These are phyloP conservation scores for Alsophila aescularia DNA, from an alignment of 2,888 invertebrate species.

Conservation along the genomic window DNA sequence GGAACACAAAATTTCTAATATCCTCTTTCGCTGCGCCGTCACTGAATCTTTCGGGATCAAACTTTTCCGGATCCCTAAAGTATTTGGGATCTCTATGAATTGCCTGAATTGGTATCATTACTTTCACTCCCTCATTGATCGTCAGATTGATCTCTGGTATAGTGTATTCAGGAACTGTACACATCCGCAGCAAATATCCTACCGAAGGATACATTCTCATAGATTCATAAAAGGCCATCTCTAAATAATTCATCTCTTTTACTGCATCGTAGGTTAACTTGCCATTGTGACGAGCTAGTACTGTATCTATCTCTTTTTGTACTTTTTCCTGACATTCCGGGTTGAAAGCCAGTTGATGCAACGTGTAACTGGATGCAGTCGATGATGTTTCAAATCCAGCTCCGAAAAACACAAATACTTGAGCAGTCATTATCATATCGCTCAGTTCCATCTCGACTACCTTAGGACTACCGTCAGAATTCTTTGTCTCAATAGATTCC, in stretches of 20 bases:
- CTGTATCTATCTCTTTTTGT: conserved; percentile 70
- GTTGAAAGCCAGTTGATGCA: conserved; percentile 77
- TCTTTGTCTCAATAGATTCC: conserved; percentile 65
- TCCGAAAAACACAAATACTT: conserved; percentile 76
- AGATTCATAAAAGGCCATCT: conserved; percentile 71
- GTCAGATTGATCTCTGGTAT: conserved; percentile 68
- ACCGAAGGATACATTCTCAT: conserved; percentile 76
- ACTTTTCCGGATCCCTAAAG: conserved; percentile 64
- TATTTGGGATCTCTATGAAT: conserved; percentile 70
- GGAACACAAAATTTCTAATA: conserved; percentile 59
- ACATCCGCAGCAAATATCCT: conserved; percentile 65
- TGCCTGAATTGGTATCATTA: conserved; percentile 70
- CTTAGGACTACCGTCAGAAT: conserved; percentile 62
- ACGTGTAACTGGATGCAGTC: conserved; percentile 73
- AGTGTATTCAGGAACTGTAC: conserved; percentile 66
- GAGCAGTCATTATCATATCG: conserved; percentile 66
- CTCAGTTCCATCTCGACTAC: conserved; percentile 62
- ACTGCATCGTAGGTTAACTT: conserved; percentile 70
- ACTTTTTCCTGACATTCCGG: conserved; percentile 72
- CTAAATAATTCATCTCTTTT: conserved; percentile 70
- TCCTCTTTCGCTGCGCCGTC: conserved; percentile 55
- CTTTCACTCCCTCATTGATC: conserved; percentile 63
- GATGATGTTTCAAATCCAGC: conserved; percentile 83
- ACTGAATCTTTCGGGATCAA: conserved; percentile 68
- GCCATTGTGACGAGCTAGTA: conserved; percentile 61